Evolutionary conservation across 2,113 vertebrate species (phyloP), one percentile per base, ranked within the genome.

Genomic region (human (Homo sapiens)): DNA sequence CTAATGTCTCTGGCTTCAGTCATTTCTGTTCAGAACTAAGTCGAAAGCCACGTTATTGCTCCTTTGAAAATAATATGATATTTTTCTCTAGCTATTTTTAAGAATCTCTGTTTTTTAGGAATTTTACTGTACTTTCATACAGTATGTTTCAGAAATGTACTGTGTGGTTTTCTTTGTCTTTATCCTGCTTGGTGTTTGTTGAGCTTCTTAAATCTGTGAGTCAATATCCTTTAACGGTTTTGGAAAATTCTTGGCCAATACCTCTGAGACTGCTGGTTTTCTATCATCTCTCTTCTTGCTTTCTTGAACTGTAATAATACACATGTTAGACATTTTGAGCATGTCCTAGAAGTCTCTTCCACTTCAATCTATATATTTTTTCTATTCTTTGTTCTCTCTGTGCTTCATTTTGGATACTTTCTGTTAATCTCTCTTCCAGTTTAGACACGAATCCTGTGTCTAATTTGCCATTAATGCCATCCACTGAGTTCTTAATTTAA

Each of bases 21-120:
- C 32, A 87, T 83, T 94, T 94, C 79, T 89, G 3, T 82, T 85
- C 80, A 94, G 52, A 93, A 86, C 43, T 78, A 86, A 86, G 35
- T 66, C 90, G 35, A 79, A 82, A 86, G 25, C 35, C 38, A 57
- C 40, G 76, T 89, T 89, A 40, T 93, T 79, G 45, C 8, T 87
- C 10, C n/a, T 96, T 94, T 93, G 40, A 55, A 92, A 95, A 93
- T 68, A 92, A 84, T 55, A 8, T 50, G 22, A 43, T 22, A 68
- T 89, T 75, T 40, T 14, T 6, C 40, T n/a, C 4, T 50, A 68
- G 16, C 48, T 88, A 35, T 76, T 76, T 90, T 83, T 78, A 87
- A 83, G 68, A 11, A n/a, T 66, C 8, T 40, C 91, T 35, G 12
- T 66, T 90, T 93, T 95, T 81, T 1, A 87, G 57, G 16, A 76